A percentile compares a stretch with the other conserved stretches of the same genome.
phyloP scores from a whole-genome alignment of 2,888 invertebrate species.

The Drosophila yooni region DNA sequence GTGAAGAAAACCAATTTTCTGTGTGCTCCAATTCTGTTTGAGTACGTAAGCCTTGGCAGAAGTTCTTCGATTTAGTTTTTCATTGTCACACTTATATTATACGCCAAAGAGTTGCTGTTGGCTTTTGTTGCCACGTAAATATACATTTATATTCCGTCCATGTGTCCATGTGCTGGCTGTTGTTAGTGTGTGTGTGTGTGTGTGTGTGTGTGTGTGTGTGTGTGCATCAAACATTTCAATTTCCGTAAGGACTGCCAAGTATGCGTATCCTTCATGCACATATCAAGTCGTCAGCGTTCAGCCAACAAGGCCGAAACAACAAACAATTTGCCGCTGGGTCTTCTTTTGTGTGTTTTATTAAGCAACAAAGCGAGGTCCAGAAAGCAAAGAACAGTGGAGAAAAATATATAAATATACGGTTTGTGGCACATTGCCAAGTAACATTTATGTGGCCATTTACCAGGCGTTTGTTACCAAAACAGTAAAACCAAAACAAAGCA shows the following conservation, averaged over 20 bases:
- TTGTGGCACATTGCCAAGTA: constrained; percentile 53
- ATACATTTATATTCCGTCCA: constrained; percentile 62
- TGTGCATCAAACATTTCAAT: constrained; percentile 67
- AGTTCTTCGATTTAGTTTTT: constrained; percentile 46
- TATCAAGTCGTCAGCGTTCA: constrained; percentile 22
- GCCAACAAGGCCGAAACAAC: constrained; percentile 44
- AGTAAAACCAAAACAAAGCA: constrained; percentile 16
- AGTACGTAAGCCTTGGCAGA: constrained; percentile 57
- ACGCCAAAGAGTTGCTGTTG: constrained; percentile 45
- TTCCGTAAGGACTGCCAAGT: constrained; percentile 63
- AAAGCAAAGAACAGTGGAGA: constrained; percentile 7
- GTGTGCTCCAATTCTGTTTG: constrained; percentile 52
- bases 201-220: not conserved
- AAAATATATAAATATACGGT: constrained; percentile 9
- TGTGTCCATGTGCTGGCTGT: not conserved
- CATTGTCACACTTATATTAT: constrained; percentile 62
- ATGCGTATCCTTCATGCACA: constrained; percentile 37
- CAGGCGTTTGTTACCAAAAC: constrained; percentile 18
- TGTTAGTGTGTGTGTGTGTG: not conserved
- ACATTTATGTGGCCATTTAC: constrained; percentile 31
- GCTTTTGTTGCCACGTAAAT: constrained; percentile 69
- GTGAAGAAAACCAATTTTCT: constrained; percentile 66
- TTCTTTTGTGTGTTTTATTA: constrained; percentile 61
- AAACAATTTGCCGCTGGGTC: constrained; percentile 63
- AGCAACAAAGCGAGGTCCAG: constrained; percentile 46